Evolutionary conservation across 2,113 vertebrate species (phyloP), one percentile per base, ranked within the genome.

Genomic region (Laticauda colubrina): DNA sequence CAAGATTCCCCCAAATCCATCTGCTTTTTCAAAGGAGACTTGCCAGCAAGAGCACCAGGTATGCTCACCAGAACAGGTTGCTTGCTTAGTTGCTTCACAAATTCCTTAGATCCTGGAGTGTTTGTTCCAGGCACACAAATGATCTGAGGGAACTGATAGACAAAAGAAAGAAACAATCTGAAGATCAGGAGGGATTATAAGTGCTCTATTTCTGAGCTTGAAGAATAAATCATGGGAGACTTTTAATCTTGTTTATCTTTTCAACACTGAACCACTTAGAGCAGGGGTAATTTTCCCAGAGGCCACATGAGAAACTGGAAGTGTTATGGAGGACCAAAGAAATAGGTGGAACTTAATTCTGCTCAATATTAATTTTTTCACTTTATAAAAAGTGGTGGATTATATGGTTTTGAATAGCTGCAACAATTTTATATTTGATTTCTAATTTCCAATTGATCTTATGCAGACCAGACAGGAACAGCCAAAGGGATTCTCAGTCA

Each of bases 61-160:
- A 86, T 81, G 90, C 94, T 96, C 91, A 97, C 96, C 96, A 97
- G 85, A 45, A 93, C 18, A 0, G 85, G 23, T 12, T 5, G 93
- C 64, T 91, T 20, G 34, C 26, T 61, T 75, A 96, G 93, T 64
- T 85, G 91, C 26, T n/a, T 64, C 59, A 94, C 61, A 92, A 94
- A 95, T n/a, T 93, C 93, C 29, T 91, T 34, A n/a, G 24, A 23
- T 57, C 64, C 94, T 7, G 94, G 91, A 24, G 34, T 89, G 9
- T 93, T 1, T 64, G 1, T 21, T 69, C 21, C 57, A 48, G 11
- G 26, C 7, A 4, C 24, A 61, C 93, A 92, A 39, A 5, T 10
- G 43, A 5, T 86, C 86, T 48, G 45, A 20, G 59, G 43, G 61
- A 24, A 20, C 2, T 26, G 10, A 54, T 85, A 29, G 23, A 85